These are phyloP conservation scores for Minunthozetes semirufus DNA, from an alignment of 2,888 invertebrate genomes.

Conservation along the genomic window DNA sequence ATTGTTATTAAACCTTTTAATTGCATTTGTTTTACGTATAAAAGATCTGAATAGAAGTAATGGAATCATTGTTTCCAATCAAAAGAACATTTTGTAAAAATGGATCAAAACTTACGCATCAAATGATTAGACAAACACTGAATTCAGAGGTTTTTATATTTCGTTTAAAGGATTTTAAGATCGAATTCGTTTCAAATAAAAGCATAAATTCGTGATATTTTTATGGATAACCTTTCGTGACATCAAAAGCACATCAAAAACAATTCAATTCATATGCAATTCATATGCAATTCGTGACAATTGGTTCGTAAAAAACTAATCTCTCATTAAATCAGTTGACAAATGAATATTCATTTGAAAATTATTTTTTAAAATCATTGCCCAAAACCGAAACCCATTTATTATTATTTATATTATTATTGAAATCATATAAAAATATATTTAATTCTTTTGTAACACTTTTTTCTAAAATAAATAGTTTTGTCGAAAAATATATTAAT, in stretches of 20 bases:
- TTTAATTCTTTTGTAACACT: neutral
- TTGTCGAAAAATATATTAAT: neutral
- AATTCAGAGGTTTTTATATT: neutral
- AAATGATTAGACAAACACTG: constrained; percentile 4
- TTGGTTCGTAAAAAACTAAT: neutral
- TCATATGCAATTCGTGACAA: neutral
- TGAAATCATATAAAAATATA: neutral
- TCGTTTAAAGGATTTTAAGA: neutral
- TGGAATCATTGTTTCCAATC: neutral
- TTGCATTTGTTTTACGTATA: neutral
- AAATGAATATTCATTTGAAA: neutral
- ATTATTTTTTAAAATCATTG: neutral
- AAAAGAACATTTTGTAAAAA: neutral
- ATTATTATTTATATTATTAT: neutral
- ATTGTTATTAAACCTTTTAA: neutral
- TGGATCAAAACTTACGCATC: neutral
- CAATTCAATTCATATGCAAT: too few species aligned
- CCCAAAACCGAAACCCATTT: neutral
- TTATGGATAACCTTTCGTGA: neutral
- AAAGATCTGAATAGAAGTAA: neutral
- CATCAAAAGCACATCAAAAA: too few species aligned
- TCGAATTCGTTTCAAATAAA: neutral
- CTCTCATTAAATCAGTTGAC: neutral
- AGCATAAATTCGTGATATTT: neutral
- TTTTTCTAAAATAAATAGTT: neutral